Evolutionary conservation across 2,113 vertebrate species (phyloP).

Genomic region (Malurus alboscapulatus): DNA sequence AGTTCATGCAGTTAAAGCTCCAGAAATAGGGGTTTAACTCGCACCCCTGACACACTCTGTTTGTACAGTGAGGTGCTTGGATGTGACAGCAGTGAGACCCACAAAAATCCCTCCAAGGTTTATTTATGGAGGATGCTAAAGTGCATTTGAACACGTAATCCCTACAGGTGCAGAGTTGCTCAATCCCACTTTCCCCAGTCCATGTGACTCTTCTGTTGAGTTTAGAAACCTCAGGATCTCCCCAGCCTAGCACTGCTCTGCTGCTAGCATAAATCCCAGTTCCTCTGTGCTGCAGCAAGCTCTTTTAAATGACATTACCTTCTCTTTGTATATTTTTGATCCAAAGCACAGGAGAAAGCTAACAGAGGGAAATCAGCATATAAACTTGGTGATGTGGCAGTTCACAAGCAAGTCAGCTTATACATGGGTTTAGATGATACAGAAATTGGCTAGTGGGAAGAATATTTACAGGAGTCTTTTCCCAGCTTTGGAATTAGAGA

Average conservation of each 20-base stretch:
- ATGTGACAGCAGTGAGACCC: background rate
- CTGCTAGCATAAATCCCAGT: background rate
- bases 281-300: background rate
- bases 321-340: constrained; percentile 37
- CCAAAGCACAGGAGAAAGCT: constrained; percentile 40
- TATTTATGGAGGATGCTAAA: background rate
- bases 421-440: constrained; percentile 1
- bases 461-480: constrained; percentile 62
- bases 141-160: background rate
- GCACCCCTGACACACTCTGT: background rate
- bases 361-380: constrained; percentile 45
- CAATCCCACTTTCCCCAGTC: background rate
- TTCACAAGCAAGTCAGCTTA: constrained; percentile 48
- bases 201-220: background rate
- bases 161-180: background rate
- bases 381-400: constrained; percentile 33
- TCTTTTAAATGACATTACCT: constrained; percentile 36
- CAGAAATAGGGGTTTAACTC: background rate
- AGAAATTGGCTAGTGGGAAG: constrained; percentile 52
- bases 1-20: background rate
- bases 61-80: background rate
- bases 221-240: background rate
- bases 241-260: background rate
- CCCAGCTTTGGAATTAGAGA: constrained; percentile 52
- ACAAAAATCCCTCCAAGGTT: background rate